Conservation (phyloP, 2,888 invertebrate genomes). For the Andrena minutula region DNA sequence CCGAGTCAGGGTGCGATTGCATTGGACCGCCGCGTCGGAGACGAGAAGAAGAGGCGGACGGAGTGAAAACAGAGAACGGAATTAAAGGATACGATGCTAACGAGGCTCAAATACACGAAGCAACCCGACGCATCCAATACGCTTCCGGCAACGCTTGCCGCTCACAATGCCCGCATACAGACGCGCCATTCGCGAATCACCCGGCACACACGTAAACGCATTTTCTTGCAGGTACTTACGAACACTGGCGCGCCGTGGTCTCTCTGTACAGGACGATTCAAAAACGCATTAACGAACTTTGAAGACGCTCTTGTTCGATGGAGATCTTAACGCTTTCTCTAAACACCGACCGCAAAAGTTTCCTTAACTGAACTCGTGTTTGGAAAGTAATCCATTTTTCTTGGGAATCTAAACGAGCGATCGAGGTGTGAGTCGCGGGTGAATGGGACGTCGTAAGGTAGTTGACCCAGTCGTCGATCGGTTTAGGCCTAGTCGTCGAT, state of each 20-base stretch:
- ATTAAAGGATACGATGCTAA: conserved; percentile 67
- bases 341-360: neutral
- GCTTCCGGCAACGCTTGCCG: conserved; percentile 61
- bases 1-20: conserved; percentile 32
- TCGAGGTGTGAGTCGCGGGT: neutral
- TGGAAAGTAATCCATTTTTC: neutral
- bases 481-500: too few relatives aligned
- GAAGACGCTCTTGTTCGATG: neutral
- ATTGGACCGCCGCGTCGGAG: conserved; percentile 28
- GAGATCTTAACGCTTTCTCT: too few relatives aligned
- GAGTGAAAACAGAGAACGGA: conserved; percentile 58
- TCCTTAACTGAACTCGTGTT: neutral
- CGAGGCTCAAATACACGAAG: conserved; percentile 62
- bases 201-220: conserved; percentile 23
- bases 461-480: too few relatives aligned
- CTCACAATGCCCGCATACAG: conserved; percentile 53
- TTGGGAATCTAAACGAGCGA: neutral
- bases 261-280: conserved; percentile 3
- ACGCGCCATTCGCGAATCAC: conserved; percentile 56
- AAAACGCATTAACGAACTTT: neutral
- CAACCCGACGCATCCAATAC: conserved; percentile 50
- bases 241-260: conserved; percentile 12
- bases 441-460: too few relatives aligned
- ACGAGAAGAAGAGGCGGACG: neutral
- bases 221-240: conserved; percentile 31